Evolutionary conservation across 2,113 vertebrate species (phyloP).

Genomic region (Machaerirhynchus nigripectus): DNA sequence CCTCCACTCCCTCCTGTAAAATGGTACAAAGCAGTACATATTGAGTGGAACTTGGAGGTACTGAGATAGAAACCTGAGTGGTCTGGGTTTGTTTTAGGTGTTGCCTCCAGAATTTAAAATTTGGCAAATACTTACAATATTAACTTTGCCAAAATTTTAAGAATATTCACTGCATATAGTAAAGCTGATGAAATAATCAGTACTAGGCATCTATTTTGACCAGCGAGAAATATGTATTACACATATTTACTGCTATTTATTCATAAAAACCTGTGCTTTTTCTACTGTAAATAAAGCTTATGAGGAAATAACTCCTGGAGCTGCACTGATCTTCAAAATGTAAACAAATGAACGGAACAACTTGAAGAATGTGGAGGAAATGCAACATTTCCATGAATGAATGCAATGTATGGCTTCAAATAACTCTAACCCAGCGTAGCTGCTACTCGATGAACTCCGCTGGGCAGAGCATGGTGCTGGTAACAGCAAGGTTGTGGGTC

Average conservation of each 20-base stretch:
- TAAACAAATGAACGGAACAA: background rate
- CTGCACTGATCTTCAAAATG: background rate
- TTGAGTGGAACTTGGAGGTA: rapidly evolving
- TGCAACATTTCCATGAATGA: background rate
- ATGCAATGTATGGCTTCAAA: background rate
- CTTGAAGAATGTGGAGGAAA: background rate
- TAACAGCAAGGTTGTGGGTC: rapidly evolving
- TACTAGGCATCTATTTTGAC: background rate
- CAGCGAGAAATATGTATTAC: background rate
- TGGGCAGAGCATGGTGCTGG: background rate
- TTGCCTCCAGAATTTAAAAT: background rate
- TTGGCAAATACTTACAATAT: background rate
- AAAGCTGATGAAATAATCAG: background rate
- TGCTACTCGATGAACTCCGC: rapidly evolving
- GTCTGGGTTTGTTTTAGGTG: background rate
- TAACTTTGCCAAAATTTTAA: background rate
- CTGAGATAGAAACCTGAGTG: background rate
- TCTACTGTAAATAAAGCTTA: background rate
- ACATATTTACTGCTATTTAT: background rate
- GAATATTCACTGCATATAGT: background rate
- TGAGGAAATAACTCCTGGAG: background rate
- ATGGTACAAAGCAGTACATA: background rate
- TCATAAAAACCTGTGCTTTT: background rate
- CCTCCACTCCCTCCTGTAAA: background rate
- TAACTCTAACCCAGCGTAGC: background rate